A percentile compares a stretch with the other conserved stretches of the same genome.
Evolutionary conservation across 1,140 invertebrate genomes (phyloP).

Genomic region (Calliopsis andreniformis): DNA sequence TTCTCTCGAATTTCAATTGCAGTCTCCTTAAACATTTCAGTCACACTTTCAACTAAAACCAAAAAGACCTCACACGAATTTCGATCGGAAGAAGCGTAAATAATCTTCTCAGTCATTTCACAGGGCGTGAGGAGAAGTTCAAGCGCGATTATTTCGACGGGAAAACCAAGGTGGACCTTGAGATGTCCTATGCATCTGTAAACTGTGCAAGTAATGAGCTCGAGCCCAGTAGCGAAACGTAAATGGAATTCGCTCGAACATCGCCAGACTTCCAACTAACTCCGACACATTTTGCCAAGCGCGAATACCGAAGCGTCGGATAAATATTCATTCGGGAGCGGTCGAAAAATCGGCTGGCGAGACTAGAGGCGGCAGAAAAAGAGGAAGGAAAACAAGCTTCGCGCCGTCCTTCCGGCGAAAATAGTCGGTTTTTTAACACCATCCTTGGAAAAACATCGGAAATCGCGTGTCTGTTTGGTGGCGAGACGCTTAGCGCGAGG

Average conservation of each 20-base stretch:
- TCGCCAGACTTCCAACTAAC: background rate
- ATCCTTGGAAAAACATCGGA: conserved; percentile 56
- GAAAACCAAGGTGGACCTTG: too few species aligned
- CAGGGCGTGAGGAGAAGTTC: too few species aligned
- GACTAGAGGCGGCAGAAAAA: background rate
- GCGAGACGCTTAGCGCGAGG: conserved; percentile 32
- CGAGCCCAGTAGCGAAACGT: too few species aligned
- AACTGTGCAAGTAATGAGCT: too few species aligned
- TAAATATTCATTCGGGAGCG: conserved; percentile 13
- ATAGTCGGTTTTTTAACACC: conserved; percentile 36
- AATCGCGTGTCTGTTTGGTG: conserved; percentile 53
- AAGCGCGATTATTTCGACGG: too few species aligned
- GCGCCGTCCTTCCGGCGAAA: conserved; percentile 1
- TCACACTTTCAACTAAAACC: too few species aligned
- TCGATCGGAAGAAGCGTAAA: too few species aligned
- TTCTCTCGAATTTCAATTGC: too few species aligned
- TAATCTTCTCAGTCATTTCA: too few species aligned
- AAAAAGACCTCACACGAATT: too few species aligned
- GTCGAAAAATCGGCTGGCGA: conserved; percentile 9
- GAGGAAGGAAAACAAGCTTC: background rate
- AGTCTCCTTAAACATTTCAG: too few species aligned
- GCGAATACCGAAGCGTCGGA: background rate
- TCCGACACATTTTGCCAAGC: background rate
- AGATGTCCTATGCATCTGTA: too few species aligned
- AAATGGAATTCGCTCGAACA: background rate